phyloP scores from a whole-genome alignment of 2,888 invertebrate genomes.

The Dryadula phaetusa region DNA sequence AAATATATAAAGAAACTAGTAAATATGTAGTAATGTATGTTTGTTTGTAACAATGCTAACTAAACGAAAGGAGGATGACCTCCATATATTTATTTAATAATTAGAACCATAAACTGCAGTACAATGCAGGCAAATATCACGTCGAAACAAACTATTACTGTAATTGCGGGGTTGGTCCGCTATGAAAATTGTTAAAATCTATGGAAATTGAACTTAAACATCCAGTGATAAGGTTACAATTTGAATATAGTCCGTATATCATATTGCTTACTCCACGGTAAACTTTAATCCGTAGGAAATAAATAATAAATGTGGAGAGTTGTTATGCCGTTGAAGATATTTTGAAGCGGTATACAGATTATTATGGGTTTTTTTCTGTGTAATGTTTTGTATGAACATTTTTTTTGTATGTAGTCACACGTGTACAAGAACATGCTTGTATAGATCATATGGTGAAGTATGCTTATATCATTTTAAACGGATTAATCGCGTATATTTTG shows the following conservation, averaged over 20 bases:
- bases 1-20: neutral
- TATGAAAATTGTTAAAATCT: neutral
- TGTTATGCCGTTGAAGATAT: slow-evolving; percentile 26
- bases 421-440: no score
- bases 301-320: slow-evolving; percentile 30
- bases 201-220: neutral
- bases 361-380: slow-evolving; percentile 10
- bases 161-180: slow-evolving; percentile 33
- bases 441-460: no score
- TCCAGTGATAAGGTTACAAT: neutral
- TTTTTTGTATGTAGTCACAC: neutral
- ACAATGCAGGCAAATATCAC: slow-evolving; percentile 35
- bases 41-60: neutral
- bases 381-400: neutral
- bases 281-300: slow-evolving; percentile 26
- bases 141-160: slow-evolving; percentile 37
- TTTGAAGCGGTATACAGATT: slow-evolving; percentile 16
- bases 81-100: slow-evolving; percentile 31
- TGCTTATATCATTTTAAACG: no score
- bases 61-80: slow-evolving; percentile 9
- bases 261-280: slow-evolving; percentile 14
- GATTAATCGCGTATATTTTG: no score
- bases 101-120: slow-evolving; percentile 33
- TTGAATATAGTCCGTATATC: neutral
- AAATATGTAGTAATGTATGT: neutral